Percentiles rank a stretch among this genome's conserved stretches.
phyloP scores from a whole-genome alignment of 2,888 invertebrate genomes.

The Silvanus unidentatus region DNA sequence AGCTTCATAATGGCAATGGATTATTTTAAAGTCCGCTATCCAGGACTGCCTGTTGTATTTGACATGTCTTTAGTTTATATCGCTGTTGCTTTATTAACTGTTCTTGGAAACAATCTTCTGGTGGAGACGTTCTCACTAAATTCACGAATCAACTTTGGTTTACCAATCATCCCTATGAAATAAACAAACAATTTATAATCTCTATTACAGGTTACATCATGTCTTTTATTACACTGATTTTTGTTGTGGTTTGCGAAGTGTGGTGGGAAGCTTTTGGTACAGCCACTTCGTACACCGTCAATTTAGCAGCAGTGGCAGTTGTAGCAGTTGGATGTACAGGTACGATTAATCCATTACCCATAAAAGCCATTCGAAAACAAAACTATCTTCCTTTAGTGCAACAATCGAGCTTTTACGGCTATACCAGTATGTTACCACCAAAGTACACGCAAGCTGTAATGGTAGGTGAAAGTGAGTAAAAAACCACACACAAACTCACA shows the following conservation, averaged over 20 bases:
- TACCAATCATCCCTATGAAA: slow-evolving; percentile 22
- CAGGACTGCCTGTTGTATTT: slow-evolving; percentile 78
- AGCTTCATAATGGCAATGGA: slow-evolving; percentile 93
- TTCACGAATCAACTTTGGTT: slow-evolving; percentile 81
- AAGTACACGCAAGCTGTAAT: slow-evolving; percentile 90
- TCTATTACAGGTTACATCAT: slow-evolving; percentile 68
- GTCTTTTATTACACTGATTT: slow-evolving; percentile 73
- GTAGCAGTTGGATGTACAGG: slow-evolving; percentile 84
- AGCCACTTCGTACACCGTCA: slow-evolving; percentile 75
- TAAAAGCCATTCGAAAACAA: slow-evolving; percentile 3
- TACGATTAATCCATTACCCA: slow-evolving; percentile 35
- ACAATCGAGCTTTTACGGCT: slow-evolving; percentile 91
- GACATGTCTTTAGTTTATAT: slow-evolving; percentile 92
- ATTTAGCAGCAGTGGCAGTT: slow-evolving; percentile 75
- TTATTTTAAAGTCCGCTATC: slow-evolving; percentile 82
- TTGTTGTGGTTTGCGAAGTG: slow-evolving; percentile 80
- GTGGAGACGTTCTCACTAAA: slow-evolving; percentile 77
- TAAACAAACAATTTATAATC: background rate
- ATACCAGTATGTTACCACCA: slow-evolving; percentile 85
- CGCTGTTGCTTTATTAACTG: slow-evolving; percentile 81
- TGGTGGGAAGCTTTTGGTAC: slow-evolving; percentile 78
- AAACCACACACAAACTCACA: background rate
- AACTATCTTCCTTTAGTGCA: slow-evolving; percentile 57
- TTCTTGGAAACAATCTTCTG: slow-evolving; percentile 76
- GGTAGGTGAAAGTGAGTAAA: slow-evolving; percentile 82